phyloP scores from a whole-genome alignment of 2,113 vertebrate genomes.

The Alosa alosa region DNA sequence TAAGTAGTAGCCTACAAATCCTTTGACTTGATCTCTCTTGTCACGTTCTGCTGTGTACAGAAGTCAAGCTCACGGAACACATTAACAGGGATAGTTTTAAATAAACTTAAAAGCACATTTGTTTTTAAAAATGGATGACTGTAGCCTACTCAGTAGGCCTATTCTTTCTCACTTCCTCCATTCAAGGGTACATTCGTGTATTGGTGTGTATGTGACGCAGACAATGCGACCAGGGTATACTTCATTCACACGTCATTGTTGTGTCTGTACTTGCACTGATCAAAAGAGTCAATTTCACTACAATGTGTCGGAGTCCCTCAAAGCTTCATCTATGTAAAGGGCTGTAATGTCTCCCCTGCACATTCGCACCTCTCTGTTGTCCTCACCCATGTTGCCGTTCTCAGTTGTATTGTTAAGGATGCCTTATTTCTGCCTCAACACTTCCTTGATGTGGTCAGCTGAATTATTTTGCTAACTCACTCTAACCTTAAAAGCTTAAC shows the following conservation, averaged over 20 bases:
- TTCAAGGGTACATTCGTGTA: not conserved
- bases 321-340: not conserved
- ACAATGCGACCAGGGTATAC: not conserved
- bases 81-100: too few species aligned
- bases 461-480: not conserved
- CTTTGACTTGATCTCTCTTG: too few species aligned
- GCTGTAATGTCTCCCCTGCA: not conserved
- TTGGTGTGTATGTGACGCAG: not conserved
- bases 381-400: not conserved
- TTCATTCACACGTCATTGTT: not conserved
- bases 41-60: too few species aligned
- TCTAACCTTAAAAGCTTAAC: not conserved
- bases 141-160: not conserved
- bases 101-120: not conserved
- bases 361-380: not conserved
- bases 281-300: not conserved
- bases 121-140: not conserved
- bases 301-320: not conserved
- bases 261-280: not conserved
- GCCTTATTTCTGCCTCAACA: not conserved
- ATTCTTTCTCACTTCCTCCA: not conserved
- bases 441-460: not conserved
- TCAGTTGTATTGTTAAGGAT: not conserved
- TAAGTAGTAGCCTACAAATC: too few species aligned
- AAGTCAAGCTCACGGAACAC: too few species aligned